Evolutionary conservation across 2,113 vertebrate genomes (phyloP).

Genomic region (Ramphastos sulfuratus): DNA sequence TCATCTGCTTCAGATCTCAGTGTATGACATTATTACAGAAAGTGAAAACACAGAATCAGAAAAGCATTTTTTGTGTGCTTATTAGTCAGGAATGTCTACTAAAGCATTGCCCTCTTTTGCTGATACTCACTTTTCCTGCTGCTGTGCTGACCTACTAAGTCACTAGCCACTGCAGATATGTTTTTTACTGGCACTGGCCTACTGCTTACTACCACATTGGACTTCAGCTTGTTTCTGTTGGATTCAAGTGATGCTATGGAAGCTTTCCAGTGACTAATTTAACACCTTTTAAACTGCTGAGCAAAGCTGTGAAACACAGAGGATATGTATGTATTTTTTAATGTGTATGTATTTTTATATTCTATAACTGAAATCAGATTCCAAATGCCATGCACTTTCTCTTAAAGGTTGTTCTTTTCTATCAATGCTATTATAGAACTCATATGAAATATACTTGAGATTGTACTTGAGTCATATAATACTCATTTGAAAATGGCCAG

Average conservation of each 20-base stretch:
- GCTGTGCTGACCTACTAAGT: not conserved
- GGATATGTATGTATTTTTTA: not conserved
- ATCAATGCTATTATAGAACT: not conserved
- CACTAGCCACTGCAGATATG: not conserved
- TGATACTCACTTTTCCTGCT: conserved; percentile 4
- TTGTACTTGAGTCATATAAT: not conserved
- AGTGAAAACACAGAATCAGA: conserved; percentile 8
- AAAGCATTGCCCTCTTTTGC: not conserved
- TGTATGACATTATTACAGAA: not conserved
- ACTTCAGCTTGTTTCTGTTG: not conserved
- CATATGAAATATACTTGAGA: not conserved
- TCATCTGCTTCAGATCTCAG: not conserved
- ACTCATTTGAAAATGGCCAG: not conserved
- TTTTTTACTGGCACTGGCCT: not conserved
- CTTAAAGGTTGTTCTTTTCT: not conserved
- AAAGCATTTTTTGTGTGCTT: conserved; percentile 16
- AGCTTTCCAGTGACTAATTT: conserved; percentile 21
- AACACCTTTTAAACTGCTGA: not conserved
- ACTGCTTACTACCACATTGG: not conserved
- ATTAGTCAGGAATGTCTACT: conserved; percentile 7
- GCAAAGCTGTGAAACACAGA: not conserved
- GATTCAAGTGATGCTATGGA: not conserved
- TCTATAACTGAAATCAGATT: not conserved
- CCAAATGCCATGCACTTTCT: not conserved
- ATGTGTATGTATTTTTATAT: not conserved